Evolutionary conservation across 2,888 invertebrate genomes (phyloP).

Genomic region (Drosophila paramelanica): DNA sequence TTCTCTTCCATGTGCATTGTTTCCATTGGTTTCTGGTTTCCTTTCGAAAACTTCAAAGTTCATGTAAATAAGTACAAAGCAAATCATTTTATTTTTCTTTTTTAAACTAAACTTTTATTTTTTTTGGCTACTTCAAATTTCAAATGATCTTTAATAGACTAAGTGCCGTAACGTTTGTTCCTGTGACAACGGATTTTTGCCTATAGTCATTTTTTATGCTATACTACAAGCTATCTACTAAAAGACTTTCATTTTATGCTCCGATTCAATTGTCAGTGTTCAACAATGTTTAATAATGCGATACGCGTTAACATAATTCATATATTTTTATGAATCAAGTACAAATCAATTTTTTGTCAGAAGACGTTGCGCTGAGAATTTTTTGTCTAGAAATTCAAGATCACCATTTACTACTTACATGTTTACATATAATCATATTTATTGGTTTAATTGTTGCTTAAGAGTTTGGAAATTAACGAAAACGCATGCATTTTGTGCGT

Average conservation of each 20-base stretch:
- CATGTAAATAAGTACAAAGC: conserved; percentile 53
- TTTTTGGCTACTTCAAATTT: conserved; percentile 35
- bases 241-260: conserved; percentile 8
- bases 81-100: conserved; percentile 10
- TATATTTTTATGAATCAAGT: conserved; percentile 3
- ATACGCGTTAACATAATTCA: neutral
- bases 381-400: conserved; percentile 29
- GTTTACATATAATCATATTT: conserved; percentile 12
- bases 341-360: conserved; percentile 5
- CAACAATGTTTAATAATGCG: conserved; percentile 6
- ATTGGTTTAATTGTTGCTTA: conserved; percentile 28
- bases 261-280: conserved; percentile 1
- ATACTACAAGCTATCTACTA: neutral
- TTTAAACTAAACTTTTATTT: conserved; percentile 10
- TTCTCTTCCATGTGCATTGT: conserved; percentile 56
- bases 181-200: conserved; percentile 44
- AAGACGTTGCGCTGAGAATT: conserved; percentile 8
- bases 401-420: conserved; percentile 3
- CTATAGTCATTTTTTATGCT: conserved; percentile 17
- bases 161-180: conserved; percentile 52
- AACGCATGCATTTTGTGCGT: conserved; percentile 51
- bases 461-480: conserved; percentile 6
- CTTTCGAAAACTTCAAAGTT: conserved; percentile 28
- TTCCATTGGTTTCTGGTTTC: conserved; percentile 42
- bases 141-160: conserved; percentile 23